Base-by-base conservation (phyloP, 2,113 vertebrate genomes). In the Rostratula benghalensis region DNA sequence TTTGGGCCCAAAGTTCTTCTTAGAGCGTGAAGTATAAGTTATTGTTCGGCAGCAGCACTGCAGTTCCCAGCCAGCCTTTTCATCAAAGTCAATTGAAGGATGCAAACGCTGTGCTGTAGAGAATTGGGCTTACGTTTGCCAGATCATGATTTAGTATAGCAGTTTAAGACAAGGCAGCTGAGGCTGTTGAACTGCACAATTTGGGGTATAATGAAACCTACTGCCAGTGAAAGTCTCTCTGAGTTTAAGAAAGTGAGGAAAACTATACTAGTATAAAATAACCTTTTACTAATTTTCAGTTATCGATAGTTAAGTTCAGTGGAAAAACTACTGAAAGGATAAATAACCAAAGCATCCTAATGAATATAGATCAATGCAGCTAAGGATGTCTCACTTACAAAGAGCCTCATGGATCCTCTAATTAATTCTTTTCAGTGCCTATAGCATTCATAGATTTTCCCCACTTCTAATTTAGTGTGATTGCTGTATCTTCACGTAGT, bases 71-170 rank as follows among this genome's bases (percentile, higher is more conserved):
- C 22, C 60, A 85, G 69, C 68, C 92, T 73, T 94, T 96, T 82
- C 80, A 87, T 92, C 95, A 82, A 77, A 87, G 76, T 94, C 90
- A 96, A 65, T 94, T 89, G 87, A 64, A 80, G 84, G 51, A 79
- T 79, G 88, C 69, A 83, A 73, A 85, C 1, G 2, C 74, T 12
- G 3, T 24, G 3, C 87, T 85, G 60, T 27, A 63, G 63, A 93
- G 87, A 95, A 69, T 17, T 85, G 18, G 60, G 63, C 57, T 91
- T 83, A 33, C 1, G 2, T 85, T 85, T 94, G 90, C 84, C 67
- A 80, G 70, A 74, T 79, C 61, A 17, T 93, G 75, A 28, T 88
- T 85, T 94, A 85, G 46, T 37, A 3, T n/a, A 50, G 74, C 13
- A 28, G 21, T 21, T 80, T 61, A 88, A 43, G 53, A 53, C 63